Base-by-base conservation (phyloP, 2,888 invertebrate species). In the Oscheius sp. region DNA sequence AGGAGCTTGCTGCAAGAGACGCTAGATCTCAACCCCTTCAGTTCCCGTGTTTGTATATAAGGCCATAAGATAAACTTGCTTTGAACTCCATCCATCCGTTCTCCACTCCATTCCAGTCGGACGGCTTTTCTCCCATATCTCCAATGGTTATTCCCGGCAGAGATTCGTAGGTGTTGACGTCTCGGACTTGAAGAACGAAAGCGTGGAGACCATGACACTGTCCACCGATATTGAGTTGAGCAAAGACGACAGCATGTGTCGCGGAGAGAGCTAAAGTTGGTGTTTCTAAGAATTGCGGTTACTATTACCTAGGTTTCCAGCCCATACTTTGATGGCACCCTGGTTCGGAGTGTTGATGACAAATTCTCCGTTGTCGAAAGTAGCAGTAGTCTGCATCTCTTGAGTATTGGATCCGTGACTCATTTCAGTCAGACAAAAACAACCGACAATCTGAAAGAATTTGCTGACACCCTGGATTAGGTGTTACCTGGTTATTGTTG, bases 51-150 rank as follows among this genome's bases (percentile, higher is more conserved):
- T 60, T 60, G 37, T 60, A 33, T 35, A n/a, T 37, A 11, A 35
- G n/a, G 33, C 35, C 2, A 7, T 13, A 60, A 60, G n/a, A 35
- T 11, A 35, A 35, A 60, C 60, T 48, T 48, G 78, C 78, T 57
- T 78, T 77, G 68, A 85, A 85, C 60, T 76, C 76, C 79, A 84
- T 78, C 85, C 85, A 85, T 10, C 97, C 97, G 91, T 97, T 97
- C 89, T 97, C 97, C 55, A 96, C 90, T 2, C 95, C 96, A 90
- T 96, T 95, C 9, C 95, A 92, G 21, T 73, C 80, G 0, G 94
- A 96, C 57, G 94, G 92, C 90, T 97, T 97, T 89, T 94, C 94
- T 0, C 97, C 97, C 91, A 97, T 92, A 89, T 97, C 96, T 0
- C 96, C 96, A 0, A 96, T 94, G 0, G 92, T 92, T 0, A 97